Base-by-base conservation (phyloP, 2,888 invertebrate species). In the Leucophenga montana region DNA sequence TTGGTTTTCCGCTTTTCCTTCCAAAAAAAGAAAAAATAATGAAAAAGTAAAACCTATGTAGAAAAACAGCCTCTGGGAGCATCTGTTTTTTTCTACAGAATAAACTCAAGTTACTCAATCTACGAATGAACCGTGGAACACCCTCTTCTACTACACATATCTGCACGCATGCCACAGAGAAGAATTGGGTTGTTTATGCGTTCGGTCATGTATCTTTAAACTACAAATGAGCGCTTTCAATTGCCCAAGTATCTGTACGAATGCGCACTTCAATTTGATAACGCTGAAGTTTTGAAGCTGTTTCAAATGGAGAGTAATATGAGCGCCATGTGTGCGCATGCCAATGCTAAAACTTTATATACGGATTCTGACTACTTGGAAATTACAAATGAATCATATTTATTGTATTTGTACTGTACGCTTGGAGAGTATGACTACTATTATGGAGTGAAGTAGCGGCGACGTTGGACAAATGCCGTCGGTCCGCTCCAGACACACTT, bases 1-100 rank as follows among this genome's bases (percentile, higher is more conserved):
- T 61, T 44, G 39, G 18, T 61, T 9, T 57, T 57, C 27, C 14
- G 3, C 0, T 16, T 61, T 33, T 39, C 8, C 39, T 8, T 11
- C 13, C 46, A 4, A 46, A 46, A 50, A 50, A 50, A 48, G 16
- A 8, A 48, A 48, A 48, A n/a, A n/a, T n/a, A n/a, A n/a, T n/a
- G n/a, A n/a, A n/a, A n/a, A n/a, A n/a, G n/a, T n/a, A n/a, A n/a
- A n/a, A n/a, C n/a, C n/a, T n/a, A n/a, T n/a, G n/a, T 14, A 46
- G 3, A 46, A 46, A 6, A 13, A 46, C 2, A 27, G 46, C 6
- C 13, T 2, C 8, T 6, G 46, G 11, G 54, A 56, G 48, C 62
- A 64, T 64, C 62, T 64, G 62, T 48, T 64, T 39, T 64, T 39
- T 48, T n/a, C 27, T 27, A 18, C 62, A 64, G 62, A 1, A 8